Evolutionary conservation across 2,888 invertebrate species (phyloP).

Genomic region (Eristalinus sepulchralis): DNA sequence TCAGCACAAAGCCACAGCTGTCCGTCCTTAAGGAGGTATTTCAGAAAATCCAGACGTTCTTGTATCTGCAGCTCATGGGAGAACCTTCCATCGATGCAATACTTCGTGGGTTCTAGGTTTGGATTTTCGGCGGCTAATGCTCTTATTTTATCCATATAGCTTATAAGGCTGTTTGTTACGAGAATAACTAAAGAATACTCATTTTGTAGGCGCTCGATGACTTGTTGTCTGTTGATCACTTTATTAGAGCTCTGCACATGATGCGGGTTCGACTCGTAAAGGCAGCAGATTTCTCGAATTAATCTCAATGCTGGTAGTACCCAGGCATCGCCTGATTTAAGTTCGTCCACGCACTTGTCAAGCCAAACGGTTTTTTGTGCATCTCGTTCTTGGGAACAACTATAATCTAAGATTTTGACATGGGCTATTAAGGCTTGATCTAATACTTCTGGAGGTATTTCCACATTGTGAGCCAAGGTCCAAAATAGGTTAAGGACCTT

Average conservation of each 20-base stretch:
- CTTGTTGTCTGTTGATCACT: slow-evolving; percentile 84
- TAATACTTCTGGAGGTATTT: slow-evolving; percentile 98
- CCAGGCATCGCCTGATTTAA: slow-evolving; percentile 94
- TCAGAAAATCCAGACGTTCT: slow-evolving; percentile 95
- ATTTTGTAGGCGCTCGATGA: slow-evolving; percentile 94
- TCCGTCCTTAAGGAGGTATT: slow-evolving; percentile 96
- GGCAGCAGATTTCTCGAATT: slow-evolving; percentile 96
- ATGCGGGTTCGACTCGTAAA: slow-evolving; percentile 89
- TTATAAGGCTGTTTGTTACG: slow-evolving; percentile 94
- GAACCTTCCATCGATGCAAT: slow-evolving; percentile 93
- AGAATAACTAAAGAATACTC: slow-evolving; percentile 96
- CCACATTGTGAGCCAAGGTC: slow-evolving; percentile 97
- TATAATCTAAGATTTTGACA: slow-evolving; percentile 98
- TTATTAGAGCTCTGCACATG: slow-evolving; percentile 80
- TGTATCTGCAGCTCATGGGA: slow-evolving; percentile 96
- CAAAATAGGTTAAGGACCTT: slow-evolving; percentile 97
- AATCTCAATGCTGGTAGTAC: slow-evolving; percentile 96
- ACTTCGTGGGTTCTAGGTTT: slow-evolving; percentile 89
- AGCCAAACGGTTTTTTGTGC: slow-evolving; percentile 97
- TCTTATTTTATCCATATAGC: slow-evolving; percentile 94
- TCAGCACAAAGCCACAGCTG: slow-evolving; percentile 98
- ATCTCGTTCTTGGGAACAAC: slow-evolving; percentile 98
- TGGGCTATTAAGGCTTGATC: slow-evolving; percentile 97
- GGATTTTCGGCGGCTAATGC: slow-evolving; percentile 82
- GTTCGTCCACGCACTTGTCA: slow-evolving; percentile 97